Evolutionary conservation across 2,888 invertebrate genomes (phyloP).

Genomic region (Nymphalis c-album): DNA sequence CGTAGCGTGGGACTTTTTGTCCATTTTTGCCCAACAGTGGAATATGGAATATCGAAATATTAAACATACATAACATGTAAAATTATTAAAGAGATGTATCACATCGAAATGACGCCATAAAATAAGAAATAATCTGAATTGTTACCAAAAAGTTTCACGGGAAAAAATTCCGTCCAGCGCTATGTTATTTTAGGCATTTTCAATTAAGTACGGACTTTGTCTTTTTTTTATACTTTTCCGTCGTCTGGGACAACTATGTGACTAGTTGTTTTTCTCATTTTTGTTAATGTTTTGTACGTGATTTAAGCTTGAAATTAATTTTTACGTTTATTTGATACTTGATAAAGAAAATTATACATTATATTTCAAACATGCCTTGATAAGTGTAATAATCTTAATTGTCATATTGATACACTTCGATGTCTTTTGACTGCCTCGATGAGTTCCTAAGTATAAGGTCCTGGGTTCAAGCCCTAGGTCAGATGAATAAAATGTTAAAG

Average conservation of each 20-base stretch:
- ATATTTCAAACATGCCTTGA: too few species aligned
- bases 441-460: too few species aligned
- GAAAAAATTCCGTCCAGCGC: slow-evolving; percentile 48
- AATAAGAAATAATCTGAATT: slow-evolving; percentile 56
- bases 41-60: background rate
- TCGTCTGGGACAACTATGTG: slow-evolving; percentile 41
- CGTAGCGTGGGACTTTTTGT: too few species aligned
- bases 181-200: slow-evolving; percentile 75
- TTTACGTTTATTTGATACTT: background rate
- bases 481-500: too few species aligned
- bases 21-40: too few species aligned
- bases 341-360: too few species aligned
- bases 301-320: background rate
- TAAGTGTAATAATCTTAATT: too few species aligned
- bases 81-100: background rate
- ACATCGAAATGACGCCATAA: background rate
- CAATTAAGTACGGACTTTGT: slow-evolving; percentile 60
- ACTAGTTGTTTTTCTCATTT: slow-evolving; percentile 17
- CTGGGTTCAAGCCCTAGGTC: too few species aligned
- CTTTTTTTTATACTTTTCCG: slow-evolving; percentile 42
- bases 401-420: too few species aligned
- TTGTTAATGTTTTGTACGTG: slow-evolving; percentile 15
- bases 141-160: slow-evolving; percentile 56
- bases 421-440: too few species aligned
- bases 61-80: background rate